Evolutionary conservation across 2,113 vertebrate species (phyloP).

Genomic region (Rhea pennata): DNA sequence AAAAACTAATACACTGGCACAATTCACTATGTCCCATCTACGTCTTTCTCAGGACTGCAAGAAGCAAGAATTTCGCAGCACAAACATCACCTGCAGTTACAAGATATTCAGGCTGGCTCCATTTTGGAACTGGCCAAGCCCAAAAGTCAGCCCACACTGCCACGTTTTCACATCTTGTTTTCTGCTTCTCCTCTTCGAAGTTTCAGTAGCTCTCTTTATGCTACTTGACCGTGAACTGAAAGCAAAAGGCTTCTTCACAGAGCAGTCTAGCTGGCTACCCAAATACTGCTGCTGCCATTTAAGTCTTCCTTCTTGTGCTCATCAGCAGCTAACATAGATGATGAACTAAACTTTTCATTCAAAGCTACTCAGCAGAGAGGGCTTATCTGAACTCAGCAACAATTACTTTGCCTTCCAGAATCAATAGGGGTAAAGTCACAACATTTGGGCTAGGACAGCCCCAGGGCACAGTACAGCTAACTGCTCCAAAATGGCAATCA

Average conservation of each 20-base stretch:
- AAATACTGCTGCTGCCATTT: background rate
- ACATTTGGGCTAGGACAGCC: background rate
- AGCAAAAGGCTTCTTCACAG: background rate
- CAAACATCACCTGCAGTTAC: too few relatives aligned
- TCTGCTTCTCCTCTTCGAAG: background rate
- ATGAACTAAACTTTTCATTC: background rate
- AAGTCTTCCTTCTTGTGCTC: background rate
- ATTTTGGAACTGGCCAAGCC: background rate
- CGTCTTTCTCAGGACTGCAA: background rate
- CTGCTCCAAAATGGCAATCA: background rate
- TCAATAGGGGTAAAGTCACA: accelerated
- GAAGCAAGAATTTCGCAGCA: background rate
- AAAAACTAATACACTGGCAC: background rate
- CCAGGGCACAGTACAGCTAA: accelerated
- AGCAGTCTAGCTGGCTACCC: background rate
- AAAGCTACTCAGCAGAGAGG: background rate
- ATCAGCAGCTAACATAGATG: background rate
- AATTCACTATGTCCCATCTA: background rate
- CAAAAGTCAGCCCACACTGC: accelerated
- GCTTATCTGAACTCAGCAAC: background rate
- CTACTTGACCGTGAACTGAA: background rate
- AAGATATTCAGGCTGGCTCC: background rate
- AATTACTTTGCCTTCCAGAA: background rate
- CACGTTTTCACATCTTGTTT: accelerated
- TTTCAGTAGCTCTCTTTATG: background rate